Percentiles rank a stretch among this genome's conserved stretches.
Conservation (phyloP, 2,113 vertebrate genomes). For the Crotalus viridis region DNA sequence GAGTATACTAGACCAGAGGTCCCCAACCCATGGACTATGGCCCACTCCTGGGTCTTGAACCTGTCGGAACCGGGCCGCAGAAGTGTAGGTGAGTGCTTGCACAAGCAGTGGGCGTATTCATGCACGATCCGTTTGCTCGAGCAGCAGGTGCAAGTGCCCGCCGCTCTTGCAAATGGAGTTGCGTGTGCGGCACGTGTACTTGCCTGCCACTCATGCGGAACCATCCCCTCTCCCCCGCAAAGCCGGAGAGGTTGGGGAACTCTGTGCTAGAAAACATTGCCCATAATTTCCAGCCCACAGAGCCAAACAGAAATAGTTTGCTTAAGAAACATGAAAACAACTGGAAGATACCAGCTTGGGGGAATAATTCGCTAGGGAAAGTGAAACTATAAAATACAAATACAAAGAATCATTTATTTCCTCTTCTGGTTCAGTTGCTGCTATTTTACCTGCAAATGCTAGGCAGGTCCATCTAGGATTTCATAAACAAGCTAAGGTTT, state of each 20-base stretch:
- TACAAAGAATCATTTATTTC: background rate
- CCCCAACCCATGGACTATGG: accelerated
- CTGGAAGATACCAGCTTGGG: background rate
- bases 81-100: background rate
- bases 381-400: background rate
- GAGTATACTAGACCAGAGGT: background rate
- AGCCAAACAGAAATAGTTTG: background rate
- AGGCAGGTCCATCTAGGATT: background rate
- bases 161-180: background rate
- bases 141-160: accelerated
- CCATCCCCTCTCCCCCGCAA: background rate
- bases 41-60: background rate
- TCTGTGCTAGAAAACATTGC: background rate
- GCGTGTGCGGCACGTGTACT: too few relatives aligned
- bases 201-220: background rate
- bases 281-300: background rate
- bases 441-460: background rate
- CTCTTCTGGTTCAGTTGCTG: background rate
- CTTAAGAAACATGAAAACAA: background rate
- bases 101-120: background rate
- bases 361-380: background rate
- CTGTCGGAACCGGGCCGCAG: background rate
- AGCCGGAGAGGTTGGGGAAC: background rate
- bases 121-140: accelerated
- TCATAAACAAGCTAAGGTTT: background rate